Conservation (phyloP, 1,140 invertebrate species). For the Trichonephila clavipes region DNA sequence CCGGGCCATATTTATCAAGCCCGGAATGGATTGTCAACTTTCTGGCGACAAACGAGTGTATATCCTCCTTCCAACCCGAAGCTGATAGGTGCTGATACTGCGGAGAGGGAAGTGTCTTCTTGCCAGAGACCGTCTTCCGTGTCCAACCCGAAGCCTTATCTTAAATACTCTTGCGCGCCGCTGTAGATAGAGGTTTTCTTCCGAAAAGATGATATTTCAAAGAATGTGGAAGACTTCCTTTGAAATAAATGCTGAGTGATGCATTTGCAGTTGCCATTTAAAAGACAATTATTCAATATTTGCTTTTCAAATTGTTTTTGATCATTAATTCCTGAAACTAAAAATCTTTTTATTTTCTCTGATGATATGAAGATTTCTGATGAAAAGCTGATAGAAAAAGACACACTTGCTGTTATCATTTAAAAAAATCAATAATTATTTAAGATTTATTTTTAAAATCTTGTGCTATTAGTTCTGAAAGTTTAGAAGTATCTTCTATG, state of each 20-base stretch:
- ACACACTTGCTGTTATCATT: too few relatives aligned
- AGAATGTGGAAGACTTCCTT: background rate
- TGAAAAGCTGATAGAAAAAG: too few relatives aligned
- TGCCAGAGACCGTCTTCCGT: background rate
- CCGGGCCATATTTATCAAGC: conserved; percentile 72
- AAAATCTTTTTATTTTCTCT: too few relatives aligned
- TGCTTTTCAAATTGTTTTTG: background rate
- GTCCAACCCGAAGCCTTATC: conserved; percentile 22
- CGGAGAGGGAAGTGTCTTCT: conserved; percentile 33
- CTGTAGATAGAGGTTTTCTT: background rate
- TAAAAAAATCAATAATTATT: too few relatives aligned
- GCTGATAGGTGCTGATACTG: conserved; percentile 51
- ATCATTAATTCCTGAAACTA: too few relatives aligned
- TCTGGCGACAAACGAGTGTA: conserved; percentile 67
- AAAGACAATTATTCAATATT: background rate
- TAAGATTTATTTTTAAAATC: too few relatives aligned
- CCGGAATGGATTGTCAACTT: conserved; percentile 70
- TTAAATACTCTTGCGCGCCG: background rate
- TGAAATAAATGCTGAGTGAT: background rate
- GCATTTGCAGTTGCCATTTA: background rate
- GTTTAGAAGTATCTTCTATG: too few relatives aligned
- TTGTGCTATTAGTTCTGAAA: too few relatives aligned
- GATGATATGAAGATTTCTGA: too few relatives aligned
- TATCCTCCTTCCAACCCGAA: conserved; percentile 38
- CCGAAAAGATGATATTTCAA: background rate